A percentile compares a stretch with the other conserved stretches of the same genome.
Evolutionary conservation across 2,113 vertebrate genomes (phyloP).

Genomic region (Mionectes macconnelli): DNA sequence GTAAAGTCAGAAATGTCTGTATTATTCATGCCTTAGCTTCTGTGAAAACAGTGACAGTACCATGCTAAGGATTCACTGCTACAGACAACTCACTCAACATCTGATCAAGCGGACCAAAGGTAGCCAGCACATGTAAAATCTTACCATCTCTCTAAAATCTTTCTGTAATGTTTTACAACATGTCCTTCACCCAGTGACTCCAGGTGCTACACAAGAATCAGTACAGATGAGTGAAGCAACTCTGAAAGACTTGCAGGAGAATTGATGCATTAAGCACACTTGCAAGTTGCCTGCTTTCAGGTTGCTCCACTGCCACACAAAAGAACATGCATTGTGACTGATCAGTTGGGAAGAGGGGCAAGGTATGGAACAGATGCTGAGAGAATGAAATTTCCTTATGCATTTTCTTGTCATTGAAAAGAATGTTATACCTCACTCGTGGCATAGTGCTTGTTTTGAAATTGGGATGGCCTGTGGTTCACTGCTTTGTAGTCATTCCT

Average conservation of each 20-base stretch:
- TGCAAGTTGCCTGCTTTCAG: neutral
- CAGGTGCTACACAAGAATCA: neutral
- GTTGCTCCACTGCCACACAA: neutral
- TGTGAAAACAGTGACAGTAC: neutral
- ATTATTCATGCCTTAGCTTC: neutral
- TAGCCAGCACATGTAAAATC: neutral
- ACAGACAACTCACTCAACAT: neutral
- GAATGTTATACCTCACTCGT: neutral
- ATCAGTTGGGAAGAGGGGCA: neutral
- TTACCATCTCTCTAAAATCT: neutral
- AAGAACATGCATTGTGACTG: neutral
- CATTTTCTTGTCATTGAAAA: neutral
- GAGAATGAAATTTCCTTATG: neutral
- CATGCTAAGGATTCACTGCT: neutral
- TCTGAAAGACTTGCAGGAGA: neutral
- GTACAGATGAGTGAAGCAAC: neutral
- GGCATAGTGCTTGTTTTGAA: neutral
- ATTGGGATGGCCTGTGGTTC: neutral
- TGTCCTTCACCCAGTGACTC: neutral
- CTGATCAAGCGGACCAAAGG: neutral
- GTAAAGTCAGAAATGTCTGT: neutral
- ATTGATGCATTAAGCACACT: neutral
- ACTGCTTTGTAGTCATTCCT: neutral
- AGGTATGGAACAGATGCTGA: neutral
- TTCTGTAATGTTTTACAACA: neutral